phyloP scores from a whole-genome alignment of 1,140 invertebrate species.

The Zaprionus ghesquierei region DNA sequence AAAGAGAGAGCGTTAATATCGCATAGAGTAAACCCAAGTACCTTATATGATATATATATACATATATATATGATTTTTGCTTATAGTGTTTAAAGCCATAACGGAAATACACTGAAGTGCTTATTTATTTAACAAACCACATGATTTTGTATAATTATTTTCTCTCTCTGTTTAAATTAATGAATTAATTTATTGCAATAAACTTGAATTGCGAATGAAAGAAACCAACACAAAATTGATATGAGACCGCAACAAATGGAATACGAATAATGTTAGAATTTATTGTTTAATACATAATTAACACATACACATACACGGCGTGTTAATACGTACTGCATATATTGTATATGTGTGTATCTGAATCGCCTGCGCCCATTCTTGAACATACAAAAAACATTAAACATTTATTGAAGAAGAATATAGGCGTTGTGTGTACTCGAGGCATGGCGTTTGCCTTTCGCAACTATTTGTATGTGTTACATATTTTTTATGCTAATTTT shows the following conservation, averaged over 20 bases:
- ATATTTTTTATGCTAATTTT: slow-evolving; percentile 41
- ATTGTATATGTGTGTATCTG: slow-evolving; percentile 1
- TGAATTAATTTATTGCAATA: slow-evolving; percentile 39
- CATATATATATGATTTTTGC: slow-evolving; percentile 68
- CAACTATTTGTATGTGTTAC: slow-evolving; percentile 41
- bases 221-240: background rate
- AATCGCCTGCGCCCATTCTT: slow-evolving; percentile 6
- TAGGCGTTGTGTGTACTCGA: slow-evolving; percentile 22
- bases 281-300: slow-evolving; percentile 24
- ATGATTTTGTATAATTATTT: slow-evolving; percentile 22
- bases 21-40: slow-evolving; percentile 72
- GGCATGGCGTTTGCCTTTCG: slow-evolving; percentile 26
- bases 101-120: slow-evolving; percentile 43
- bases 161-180: background rate
- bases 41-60: slow-evolving; percentile 75
- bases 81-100: slow-evolving; percentile 53
- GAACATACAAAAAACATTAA: background rate
- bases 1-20: slow-evolving; percentile 31
- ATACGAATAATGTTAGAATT: slow-evolving; percentile 15
- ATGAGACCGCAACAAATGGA: slow-evolving; percentile 18
- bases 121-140: slow-evolving; percentile 48
- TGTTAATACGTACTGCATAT: background rate
- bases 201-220: too few relatives aligned
- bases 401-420: background rate
- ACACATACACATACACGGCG: background rate